Conservation (phyloP, 2,797 vertebrate species). For the Melanotaenia trifasciata region DNA sequence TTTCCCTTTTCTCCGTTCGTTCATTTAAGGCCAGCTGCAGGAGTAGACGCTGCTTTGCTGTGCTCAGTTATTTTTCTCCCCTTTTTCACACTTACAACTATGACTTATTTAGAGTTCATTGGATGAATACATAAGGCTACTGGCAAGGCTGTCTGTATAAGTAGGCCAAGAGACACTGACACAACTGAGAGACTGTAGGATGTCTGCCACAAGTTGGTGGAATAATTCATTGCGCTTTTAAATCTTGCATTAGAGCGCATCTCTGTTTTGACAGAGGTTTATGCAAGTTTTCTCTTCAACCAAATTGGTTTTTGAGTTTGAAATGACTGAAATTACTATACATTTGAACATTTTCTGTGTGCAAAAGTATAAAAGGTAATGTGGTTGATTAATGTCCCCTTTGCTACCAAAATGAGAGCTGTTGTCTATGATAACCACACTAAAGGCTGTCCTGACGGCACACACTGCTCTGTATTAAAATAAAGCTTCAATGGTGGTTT, state of each 20-base stretch:
- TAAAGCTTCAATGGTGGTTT: slow-evolving; percentile 43
- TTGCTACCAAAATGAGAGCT: slow-evolving; percentile 45
- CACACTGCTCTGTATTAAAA: slow-evolving; percentile 40
- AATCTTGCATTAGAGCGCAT: slow-evolving; percentile 63
- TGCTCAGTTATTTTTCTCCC: slow-evolving; percentile 45
- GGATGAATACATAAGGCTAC: slow-evolving; percentile 75
- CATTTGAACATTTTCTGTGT: slow-evolving; percentile 42
- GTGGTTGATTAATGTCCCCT: slow-evolving; percentile 49
- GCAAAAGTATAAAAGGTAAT: slow-evolving; percentile 28
- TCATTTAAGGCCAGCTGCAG: slow-evolving; percentile 66
- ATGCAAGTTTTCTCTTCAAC: slow-evolving; percentile 60
- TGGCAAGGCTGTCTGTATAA: slow-evolving; percentile 75
- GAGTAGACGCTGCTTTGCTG: slow-evolving; percentile 47
- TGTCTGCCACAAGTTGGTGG: slow-evolving; percentile 63
- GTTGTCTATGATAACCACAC: slow-evolving; percentile 22
- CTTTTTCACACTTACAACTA: slow-evolving; percentile 64
- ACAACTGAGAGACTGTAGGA: slow-evolving; percentile 69
- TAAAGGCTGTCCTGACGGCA: slow-evolving; percentile 30
- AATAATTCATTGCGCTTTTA: slow-evolving; percentile 72
- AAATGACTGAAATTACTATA: slow-evolving; percentile 35
- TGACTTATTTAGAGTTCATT: slow-evolving; percentile 81
- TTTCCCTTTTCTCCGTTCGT: slow-evolving; percentile 64
- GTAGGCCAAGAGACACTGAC: slow-evolving; percentile 70
- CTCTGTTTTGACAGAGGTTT: slow-evolving; percentile 56
- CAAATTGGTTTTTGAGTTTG: slow-evolving; percentile 38